Evolutionary conservation across 2,113 vertebrate genomes (phyloP), one percentile per base, ranked within the genome.

Genomic region (Solea senegalensis): DNA sequence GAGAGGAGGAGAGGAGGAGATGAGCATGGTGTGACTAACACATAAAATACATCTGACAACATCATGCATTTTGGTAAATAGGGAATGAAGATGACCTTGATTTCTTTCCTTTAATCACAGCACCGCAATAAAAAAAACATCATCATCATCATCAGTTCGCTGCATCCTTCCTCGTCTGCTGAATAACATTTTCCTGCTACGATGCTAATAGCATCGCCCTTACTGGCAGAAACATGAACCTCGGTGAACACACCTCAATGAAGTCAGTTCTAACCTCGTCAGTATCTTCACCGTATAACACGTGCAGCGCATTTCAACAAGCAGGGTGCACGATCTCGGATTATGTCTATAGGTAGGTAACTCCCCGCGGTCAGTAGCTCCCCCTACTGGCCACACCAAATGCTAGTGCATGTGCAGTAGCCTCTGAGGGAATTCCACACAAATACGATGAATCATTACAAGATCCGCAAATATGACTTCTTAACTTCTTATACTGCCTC

Each of bases 1-100:
- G 73, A 80, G 56, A 55, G 52, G 57, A 51, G 66, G 62, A 48
- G 12, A 48, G 45, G 12, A 10, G 14, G 80, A 75, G 78, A 72
- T 13, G 72, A 74, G 75, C 76, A 48, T 77, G 80, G 80, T 55
- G 78, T 69, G 81, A 15, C 28, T 1, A 55, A 39, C 1, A 39
- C 9, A 2, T 21, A 14, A 28, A 15, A 15, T 49, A 15, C 1
- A 28, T 50, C 49, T 51, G 8, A 21, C 8, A 51, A 21, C 5
- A 27, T 28, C 53, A 28, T 27, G 28, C 53, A 8, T 55, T 21
- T 14, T 34, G 26, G 27, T 26, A n/a, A 55, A 55, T 15, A 15
- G 14, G 14, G 34, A 16, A 3, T 16, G 14, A 57, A 41, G 54
- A 56, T 40, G 34, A 39, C 13, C 28, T 15, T 2, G 1, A n/a